Conservation (phyloP, 2,113 vertebrate genomes). For the Apteryx owenii region DNA sequence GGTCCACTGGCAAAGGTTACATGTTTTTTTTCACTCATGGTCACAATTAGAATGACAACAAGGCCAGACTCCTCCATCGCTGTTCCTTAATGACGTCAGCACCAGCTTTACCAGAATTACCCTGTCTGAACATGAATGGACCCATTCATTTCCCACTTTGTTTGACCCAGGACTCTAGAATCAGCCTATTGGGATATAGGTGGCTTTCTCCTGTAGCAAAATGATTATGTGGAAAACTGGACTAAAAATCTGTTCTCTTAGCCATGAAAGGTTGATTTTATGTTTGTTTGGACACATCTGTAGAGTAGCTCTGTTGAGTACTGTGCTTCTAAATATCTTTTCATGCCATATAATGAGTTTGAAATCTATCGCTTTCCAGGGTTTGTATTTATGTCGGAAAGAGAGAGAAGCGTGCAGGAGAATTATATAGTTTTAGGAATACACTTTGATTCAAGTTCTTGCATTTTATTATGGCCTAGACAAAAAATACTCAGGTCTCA, state of each 20-base stretch:
- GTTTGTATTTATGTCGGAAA: neutral
- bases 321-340: conserved; percentile 14
- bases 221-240: neutral
- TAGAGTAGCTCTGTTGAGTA: conserved; percentile 7
- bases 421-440: neutral
- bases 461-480: neutral
- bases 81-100: conserved; percentile 74
- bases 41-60: conserved; percentile 76
- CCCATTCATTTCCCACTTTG: conserved; percentile 72
- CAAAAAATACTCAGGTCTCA: neutral
- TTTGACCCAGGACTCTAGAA: conserved; percentile 31
- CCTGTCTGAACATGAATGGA: conserved; percentile 74
- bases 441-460: conserved; percentile 26
- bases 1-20: conserved; percentile 29
- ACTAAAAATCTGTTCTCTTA: neutral
- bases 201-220: conserved; percentile 58
- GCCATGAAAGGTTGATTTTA: conserved; percentile 54
- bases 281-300: conserved; percentile 33
- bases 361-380: conserved; percentile 32
- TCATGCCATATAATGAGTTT: conserved; percentile 28
- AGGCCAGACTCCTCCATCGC: conserved; percentile 71
- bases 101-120: conserved; percentile 73
- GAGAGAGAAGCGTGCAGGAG: neutral
- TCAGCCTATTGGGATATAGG: conserved; percentile 19
- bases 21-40: conserved; percentile 63